These are phyloP conservation scores for Neotoma lepida DNA, from an alignment of 2,113 vertebrate species.

Conservation along the genomic window DNA sequence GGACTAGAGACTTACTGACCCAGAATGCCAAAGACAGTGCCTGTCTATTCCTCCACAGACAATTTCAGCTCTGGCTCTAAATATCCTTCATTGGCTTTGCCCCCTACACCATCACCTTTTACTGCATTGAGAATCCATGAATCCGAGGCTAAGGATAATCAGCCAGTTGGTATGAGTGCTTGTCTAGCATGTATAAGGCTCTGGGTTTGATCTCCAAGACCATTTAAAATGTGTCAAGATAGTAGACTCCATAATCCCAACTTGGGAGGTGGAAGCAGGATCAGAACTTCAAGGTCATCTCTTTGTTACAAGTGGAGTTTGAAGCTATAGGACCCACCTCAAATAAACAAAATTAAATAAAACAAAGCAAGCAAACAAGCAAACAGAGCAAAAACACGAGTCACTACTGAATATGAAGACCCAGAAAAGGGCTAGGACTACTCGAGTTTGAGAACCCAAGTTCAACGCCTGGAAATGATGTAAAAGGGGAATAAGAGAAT, in stretches of 20 bases:
- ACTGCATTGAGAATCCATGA: neutral
- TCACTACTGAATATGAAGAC: neutral
- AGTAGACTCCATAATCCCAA: neutral
- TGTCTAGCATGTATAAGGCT: neutral
- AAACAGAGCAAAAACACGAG: neutral
- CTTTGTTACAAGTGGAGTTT: neutral
- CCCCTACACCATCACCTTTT: neutral
- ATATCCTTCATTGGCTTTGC: neutral
- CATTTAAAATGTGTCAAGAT: neutral
- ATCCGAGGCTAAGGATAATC: neutral
- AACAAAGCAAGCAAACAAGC: neutral
- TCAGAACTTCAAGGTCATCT: neutral
- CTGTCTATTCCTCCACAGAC: neutral
- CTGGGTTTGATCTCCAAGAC: neutral
- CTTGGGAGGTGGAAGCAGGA: neutral
- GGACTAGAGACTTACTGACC: neutral
- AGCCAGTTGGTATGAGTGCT: neutral
- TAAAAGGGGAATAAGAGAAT: neutral
- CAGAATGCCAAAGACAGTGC: neutral
- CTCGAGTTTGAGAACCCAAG: neutral
- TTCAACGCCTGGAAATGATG: neutral
- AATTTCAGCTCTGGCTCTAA: slow-evolving; percentile 22
- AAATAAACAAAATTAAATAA: neutral
- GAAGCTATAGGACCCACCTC: neutral
- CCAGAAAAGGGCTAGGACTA: neutral